A percentile compares a stretch with the other conserved stretches of the same genome.
Evolutionary conservation across 2,888 invertebrate genomes (phyloP).

Genomic region (Meganola albula): DNA sequence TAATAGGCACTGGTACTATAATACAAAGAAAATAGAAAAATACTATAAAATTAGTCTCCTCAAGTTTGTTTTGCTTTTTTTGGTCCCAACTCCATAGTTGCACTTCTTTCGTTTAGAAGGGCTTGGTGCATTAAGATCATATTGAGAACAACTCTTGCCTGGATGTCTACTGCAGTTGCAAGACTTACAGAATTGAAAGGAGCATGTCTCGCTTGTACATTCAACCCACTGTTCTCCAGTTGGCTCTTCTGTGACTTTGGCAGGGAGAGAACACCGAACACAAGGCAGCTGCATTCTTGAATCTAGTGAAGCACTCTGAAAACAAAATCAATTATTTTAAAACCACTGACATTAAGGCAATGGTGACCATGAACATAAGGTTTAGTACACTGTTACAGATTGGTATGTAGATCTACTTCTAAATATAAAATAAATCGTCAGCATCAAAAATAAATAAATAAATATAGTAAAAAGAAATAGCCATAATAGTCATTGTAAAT

Average conservation of each 20-base stretch:
- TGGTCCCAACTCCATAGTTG: slow-evolving; percentile 53
- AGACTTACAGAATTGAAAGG: slow-evolving; percentile 72
- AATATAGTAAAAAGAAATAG: too few relatives aligned
- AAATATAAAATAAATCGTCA: too few relatives aligned
- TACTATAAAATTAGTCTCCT: slow-evolving; percentile 58
- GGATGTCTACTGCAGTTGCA: slow-evolving; percentile 63
- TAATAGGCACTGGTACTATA: slow-evolving; percentile 45
- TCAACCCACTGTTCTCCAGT: slow-evolving; percentile 74
- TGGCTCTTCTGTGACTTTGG: slow-evolving; percentile 60
- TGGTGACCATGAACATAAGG: too few relatives aligned
- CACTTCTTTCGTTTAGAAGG: slow-evolving; percentile 69
- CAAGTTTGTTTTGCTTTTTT: slow-evolving; percentile 63
- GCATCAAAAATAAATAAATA: too few relatives aligned
- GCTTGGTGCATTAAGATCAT: slow-evolving; percentile 66
- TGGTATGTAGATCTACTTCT: too few relatives aligned
- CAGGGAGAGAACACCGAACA: slow-evolving; percentile 59
- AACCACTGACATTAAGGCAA: too few relatives aligned
- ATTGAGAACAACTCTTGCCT: slow-evolving; percentile 58
- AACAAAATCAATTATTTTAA: slow-evolving; percentile 12
- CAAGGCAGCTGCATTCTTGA: slow-evolving; percentile 55
- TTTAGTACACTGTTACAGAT: too few relatives aligned
- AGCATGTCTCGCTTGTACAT: slow-evolving; percentile 68
- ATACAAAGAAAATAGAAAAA: too few relatives aligned
- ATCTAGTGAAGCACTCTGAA: slow-evolving; percentile 63
- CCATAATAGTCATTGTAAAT: too few relatives aligned